Base-by-base conservation (phyloP, 2,113 vertebrate genomes). In the Synchiropus splendidus region DNA sequence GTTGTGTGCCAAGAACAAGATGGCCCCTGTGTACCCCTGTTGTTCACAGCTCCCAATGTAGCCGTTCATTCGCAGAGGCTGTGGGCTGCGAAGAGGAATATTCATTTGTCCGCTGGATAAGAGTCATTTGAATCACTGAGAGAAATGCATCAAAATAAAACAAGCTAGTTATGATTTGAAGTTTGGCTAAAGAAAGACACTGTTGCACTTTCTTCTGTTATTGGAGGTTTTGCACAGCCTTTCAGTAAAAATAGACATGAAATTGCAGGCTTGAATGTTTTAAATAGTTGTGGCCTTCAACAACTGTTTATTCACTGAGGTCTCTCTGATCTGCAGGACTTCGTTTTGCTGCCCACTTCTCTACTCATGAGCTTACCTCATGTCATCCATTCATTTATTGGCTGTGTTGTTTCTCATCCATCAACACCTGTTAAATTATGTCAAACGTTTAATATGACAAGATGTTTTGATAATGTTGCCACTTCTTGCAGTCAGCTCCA, bases 221-320 rank as follows among this genome's bases (percentile, higher is more conserved):
- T 65, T 61, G 42, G 45, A 57, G 53, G 58, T 61, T 55, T 52
- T 27, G 8, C 21, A 5, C 21, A 5, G 21, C 21, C 21, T 4
- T 8, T 27, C 21, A 4, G 21, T 43, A 70, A 63, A 78, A 78
- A 78, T 72, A 74, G 65, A 67, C 18, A 21, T 31, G 42, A 64
- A 75, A 78, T 67, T 70, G 65, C 56, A 67, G 65, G 11, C 42
- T 57, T 58, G 46, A 59, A 58, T 61, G 51, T 64, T 75, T 74
- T 33, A 67, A 70, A 61, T 75, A 63, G 57, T 53, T 74, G 67
- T 70, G 67, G 62, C 61, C 48, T 57, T 61, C 9, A 52, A 54
- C 45, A 37, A 49, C 39, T 42, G 32, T 15, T 10, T 37, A 33
- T 42, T 51, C 42, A 40, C 45, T 55, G 43, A 46, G 49, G 56